Conservation (phyloP, 2,113 vertebrate species). For the Rana temporaria region DNA sequence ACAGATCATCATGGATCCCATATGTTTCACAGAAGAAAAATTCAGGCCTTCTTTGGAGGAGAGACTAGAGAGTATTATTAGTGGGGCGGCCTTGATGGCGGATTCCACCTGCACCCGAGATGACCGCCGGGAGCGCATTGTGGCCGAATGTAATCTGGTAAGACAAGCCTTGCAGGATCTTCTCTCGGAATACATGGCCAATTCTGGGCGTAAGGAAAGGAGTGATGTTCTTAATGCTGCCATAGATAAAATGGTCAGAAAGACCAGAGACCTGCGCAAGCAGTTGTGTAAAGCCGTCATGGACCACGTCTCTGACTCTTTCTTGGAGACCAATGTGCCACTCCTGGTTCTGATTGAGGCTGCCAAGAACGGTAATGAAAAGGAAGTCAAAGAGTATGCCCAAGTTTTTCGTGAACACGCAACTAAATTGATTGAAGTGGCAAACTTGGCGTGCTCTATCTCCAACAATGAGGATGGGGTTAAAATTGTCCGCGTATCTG, state of each 20-base stretch:
- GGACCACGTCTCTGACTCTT: constrained; percentile 98
- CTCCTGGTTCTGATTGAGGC: constrained; percentile 97
- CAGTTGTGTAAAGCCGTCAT: constrained; percentile 98
- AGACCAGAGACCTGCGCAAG: constrained; percentile 33
- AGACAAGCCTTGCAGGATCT: constrained; percentile 96
- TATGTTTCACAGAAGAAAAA: constrained; percentile 94
- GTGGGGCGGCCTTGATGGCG: constrained; percentile 96
- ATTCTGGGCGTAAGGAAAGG: constrained; percentile 64
- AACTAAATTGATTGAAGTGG: constrained; percentile 96
- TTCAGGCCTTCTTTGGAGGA: constrained; percentile 96
- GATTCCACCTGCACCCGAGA: constrained; percentile 97
- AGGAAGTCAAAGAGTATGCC: constrained; percentile 98
- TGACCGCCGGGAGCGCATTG: constrained; percentile 94
- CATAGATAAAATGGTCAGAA: constrained; percentile 18
- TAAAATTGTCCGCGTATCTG: constrained; percentile 32
- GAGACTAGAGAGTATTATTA: constrained; percentile 97
- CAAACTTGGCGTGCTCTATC: constrained; percentile 32
- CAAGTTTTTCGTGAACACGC: constrained; percentile 97
- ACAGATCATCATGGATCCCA: constrained; percentile 97
- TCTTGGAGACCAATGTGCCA: constrained; percentile 98
- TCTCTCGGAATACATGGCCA: constrained; percentile 97
- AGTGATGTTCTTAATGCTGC: constrained; percentile 6
- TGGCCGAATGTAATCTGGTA: constrained; percentile 96
- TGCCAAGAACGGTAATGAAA: constrained; percentile 97
- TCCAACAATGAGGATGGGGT: constrained; percentile 38